Base-by-base conservation (phyloP, 2,888 invertebrate genomes). In the Melanotus villosus region DNA sequence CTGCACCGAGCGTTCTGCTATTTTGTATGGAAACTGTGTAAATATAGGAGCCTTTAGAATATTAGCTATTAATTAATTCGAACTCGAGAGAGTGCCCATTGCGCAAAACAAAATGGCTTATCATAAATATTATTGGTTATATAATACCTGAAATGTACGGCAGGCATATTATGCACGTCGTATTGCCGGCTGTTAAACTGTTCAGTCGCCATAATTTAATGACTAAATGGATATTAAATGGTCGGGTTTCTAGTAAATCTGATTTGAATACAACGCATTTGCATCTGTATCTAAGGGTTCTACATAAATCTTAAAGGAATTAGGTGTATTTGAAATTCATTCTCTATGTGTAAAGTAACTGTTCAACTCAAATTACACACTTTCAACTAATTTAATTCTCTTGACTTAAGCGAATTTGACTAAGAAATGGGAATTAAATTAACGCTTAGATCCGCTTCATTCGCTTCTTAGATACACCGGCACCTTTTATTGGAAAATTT, bases 361-460 rank as follows among this genome's bases (percentile, higher is more conserved):
- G 67, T 71, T 77, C 72, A 71, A 76, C 76, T 77, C 74, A 72
- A 78, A 77, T 77, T 78, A 75, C 73, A 76, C 77, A 75, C 73
- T 75, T 76, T 75, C 69, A 73, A 73, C 72, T 77, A 78, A 78
- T 77, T 78, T 77, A 77, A 78, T 77, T 76, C 72, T 68, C 65
- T 56, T 64, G 72, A 73, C 71, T 77, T 75, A 76, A 77, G 72
- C 67, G 74, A 76, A 77, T 77, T 77, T 65, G 68, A 62, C 68
- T 74, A 76, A 74, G 75, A 76, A 77, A 76, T 76, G 70, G 72
- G 72, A 77, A 76, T 76, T 74, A 75, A 75, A 75, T 69, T 62
- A 65, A 65, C 50, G 36, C 60, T 65, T 64, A 68, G 58, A 68
- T 59, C 58, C 52, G 32, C 59, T 64, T 26, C 32, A 63, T 68